Base-by-base conservation (phyloP, 2,113 vertebrate species). In the Syngnathus floridae region DNA sequence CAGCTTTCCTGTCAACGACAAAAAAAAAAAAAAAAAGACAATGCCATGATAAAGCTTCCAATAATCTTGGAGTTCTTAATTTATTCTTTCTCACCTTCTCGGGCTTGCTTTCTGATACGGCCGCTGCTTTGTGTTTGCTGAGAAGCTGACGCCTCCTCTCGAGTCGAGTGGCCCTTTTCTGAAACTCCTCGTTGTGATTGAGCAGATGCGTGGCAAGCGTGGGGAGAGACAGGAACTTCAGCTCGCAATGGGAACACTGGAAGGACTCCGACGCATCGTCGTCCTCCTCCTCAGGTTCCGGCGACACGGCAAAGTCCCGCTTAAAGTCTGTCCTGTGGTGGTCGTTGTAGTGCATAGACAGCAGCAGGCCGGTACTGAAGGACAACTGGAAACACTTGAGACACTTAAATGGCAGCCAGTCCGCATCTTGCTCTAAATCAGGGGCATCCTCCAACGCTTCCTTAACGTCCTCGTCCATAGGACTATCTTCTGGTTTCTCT, bases 261-360 rank as follows among this genome's bases (percentile, higher is more conserved):
- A 93, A 98, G 76, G 91, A 79, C 70, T 95, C 91, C 0, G 72
- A 73, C 4, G 82, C 88, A 37, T 21, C 13, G 26, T 22, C 48
- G 7, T 54, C 51, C 12, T 83, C 92, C 76, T 94, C 91, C 26
- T 88, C 89, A 0, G 82, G 84, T 0, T 65, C 86, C 54, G 89
- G 87, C 12, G 95, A 85, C 16, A 95, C 93, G 72, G 90, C 69
- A 52, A 99, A 99, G 89, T 99, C 97, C 70, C 93, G 92, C 87
- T 94, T 98, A 54, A 99, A 85, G 87, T 99, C 96, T 71, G 88
- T 91, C 82, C 91, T 92, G 82, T 99, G 97, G 82, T 95, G 92
- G 75, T 97, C 94, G 0, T 95, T 97, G 86, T 99, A 99, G 88
- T 98, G 97, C 92, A 95, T 94, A 72, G 95, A 96, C 49, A 99